A percentile compares a stretch with the other conserved stretches of the same genome.
Conservation (phyloP, 2,888 invertebrate genomes). For the Polyommatus iphigenia region DNA sequence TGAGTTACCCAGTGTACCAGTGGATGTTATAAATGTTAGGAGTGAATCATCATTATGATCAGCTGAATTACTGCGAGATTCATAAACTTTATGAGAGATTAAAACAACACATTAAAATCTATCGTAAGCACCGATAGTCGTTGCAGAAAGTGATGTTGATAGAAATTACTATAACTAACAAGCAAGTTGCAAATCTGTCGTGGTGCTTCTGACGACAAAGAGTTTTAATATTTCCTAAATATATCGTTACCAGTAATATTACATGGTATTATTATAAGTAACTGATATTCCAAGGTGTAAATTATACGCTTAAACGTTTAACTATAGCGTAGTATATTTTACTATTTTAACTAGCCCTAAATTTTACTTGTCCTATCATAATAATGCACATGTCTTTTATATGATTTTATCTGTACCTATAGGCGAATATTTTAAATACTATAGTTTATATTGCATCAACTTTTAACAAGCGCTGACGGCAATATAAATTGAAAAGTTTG, state of each 20-base stretch:
- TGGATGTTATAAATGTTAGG: constrained; percentile 5
- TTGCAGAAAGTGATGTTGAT: neutral
- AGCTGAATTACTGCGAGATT: neutral
- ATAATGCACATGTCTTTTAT: neutral
- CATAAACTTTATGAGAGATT: neutral
- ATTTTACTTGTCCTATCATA: neutral
- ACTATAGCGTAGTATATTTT: constrained; percentile 2
- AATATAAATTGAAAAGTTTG: constrained; percentile 3
- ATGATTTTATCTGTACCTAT: constrained; percentile 44
- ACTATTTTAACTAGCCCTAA: neutral
- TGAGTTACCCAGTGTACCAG: constrained; percentile 33
- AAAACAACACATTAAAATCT: neutral
- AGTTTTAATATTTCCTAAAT: neutral
- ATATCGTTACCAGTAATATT: neutral
- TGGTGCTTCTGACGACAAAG: neutral
- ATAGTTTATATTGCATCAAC: constrained; percentile 17
- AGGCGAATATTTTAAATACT: constrained; percentile 33
- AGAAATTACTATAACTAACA: neutral
- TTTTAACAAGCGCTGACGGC: constrained; percentile 11
- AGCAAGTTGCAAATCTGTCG: neutral
- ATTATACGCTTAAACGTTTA: constrained; percentile 6
- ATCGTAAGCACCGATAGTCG: neutral
- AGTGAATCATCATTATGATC: constrained; percentile 35
- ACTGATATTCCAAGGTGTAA: constrained; percentile 2
- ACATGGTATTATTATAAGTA: neutral